Conservation (phyloP, 92 coral and sea anemone genomes). For the Porites lobata region DNA sequence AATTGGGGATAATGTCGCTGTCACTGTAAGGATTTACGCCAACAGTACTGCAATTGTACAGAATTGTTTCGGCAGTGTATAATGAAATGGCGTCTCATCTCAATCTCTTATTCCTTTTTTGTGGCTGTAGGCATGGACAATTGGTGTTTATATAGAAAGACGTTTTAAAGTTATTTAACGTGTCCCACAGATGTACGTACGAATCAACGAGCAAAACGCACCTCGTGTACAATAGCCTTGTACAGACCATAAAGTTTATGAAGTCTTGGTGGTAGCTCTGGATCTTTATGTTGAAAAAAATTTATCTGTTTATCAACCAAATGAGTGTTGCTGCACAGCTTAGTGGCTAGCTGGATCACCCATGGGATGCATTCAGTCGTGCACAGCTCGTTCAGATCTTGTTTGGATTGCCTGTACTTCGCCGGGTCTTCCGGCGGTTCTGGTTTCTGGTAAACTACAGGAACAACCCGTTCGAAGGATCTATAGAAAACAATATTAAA, state of each 20-base stretch:
- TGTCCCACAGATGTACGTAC: no score
- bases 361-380: conserved; percentile 48
- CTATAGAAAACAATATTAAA: neutral
- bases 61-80: no score
- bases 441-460: conserved; percentile 46
- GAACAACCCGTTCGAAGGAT: conserved; percentile 53
- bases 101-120: no score
- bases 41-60: no score
- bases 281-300: conserved; percentile 29
- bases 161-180: no score
- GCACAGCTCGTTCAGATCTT: neutral
- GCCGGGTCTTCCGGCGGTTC: conserved; percentile 44
- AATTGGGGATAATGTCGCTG: no score
- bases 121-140: no score
- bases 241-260: conserved; percentile 57
- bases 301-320: conserved; percentile 38
- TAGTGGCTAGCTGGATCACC: conserved; percentile 39
- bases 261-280: conserved; percentile 1
- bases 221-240: conserved; percentile 55
- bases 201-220: neutral
- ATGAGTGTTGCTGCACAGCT: conserved; percentile 10
- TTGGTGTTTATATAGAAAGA: no score
- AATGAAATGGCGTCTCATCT: no score
- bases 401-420: conserved; percentile 41
- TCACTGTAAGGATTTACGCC: no score